Base-by-base conservation (phyloP, 1,140 invertebrate species). In the Papilio dardanus region DNA sequence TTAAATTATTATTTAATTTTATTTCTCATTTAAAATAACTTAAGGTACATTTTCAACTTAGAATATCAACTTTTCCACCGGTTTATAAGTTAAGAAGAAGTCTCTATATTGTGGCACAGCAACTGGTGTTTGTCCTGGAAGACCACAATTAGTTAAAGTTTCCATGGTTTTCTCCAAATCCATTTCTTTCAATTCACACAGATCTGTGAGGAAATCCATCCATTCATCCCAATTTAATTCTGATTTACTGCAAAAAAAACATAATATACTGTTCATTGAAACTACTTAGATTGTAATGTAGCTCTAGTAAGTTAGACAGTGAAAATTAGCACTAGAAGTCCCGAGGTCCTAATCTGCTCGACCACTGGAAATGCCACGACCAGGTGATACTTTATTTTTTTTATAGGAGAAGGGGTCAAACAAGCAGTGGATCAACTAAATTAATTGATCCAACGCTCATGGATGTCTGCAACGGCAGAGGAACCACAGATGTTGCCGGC, bases 231-330 rank as follows among this genome's bases (percentile, higher is more conserved):
- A 88, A 35, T 84, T 79, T 21, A 91, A 54, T 80, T 90, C 89
- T 0, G 88, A 78, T 82, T 92, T 92, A 76, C 91, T 92, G 81
- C 24, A 14, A 50, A 91, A 91, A n/a, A n/a, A n/a, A n/a, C n/a
- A n/a, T n/a, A n/a, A n/a, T n/a, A n/a, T n/a, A n/a, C n/a, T n/a
- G n/a, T n/a, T n/a, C n/a, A n/a, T n/a, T n/a, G n/a, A n/a, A n/a
- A n/a, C n/a, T n/a, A n/a, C n/a, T n/a, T n/a, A n/a, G n/a, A n/a
- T n/a, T n/a, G n/a, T n/a, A n/a, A n/a, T n/a, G n/a, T n/a, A n/a
- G n/a, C n/a, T n/a, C n/a, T n/a, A n/a, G n/a, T n/a, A n/a, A n/a
- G n/a, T n/a, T n/a, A 8, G 1, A 7, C 19, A 54, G 19, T 24
- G n/a, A 54, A 54, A 54, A 54, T n/a, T n/a, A n/a, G n/a, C n/a